These are phyloP conservation scores for Tetheella fluctuosa DNA, from an alignment of 2,888 invertebrate species.

Conservation along the genomic window DNA sequence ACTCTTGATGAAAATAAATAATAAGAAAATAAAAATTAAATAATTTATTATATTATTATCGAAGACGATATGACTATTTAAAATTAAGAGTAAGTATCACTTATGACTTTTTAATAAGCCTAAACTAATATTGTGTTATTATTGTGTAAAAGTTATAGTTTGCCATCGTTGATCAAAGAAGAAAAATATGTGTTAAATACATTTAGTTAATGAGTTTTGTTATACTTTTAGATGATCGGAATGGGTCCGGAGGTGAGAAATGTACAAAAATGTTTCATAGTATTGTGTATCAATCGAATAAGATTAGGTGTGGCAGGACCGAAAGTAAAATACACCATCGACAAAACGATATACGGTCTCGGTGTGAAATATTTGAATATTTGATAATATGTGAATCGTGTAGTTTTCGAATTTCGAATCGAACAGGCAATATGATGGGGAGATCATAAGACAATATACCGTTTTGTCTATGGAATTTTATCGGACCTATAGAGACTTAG, in stretches of 20 bases:
- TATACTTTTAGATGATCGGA: slow-evolving; percentile 72
- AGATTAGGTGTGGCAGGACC: slow-evolving; percentile 67
- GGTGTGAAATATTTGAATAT: no score
- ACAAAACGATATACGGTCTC: slow-evolving; percentile 3
- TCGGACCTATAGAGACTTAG: slow-evolving; percentile 56
- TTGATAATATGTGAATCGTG: not conserved
- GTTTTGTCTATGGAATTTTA: slow-evolving; percentile 2
- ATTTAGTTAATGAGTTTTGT: slow-evolving; percentile 81
- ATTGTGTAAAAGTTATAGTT: slow-evolving; percentile 78
- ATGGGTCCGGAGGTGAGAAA: slow-evolving; percentile 58
- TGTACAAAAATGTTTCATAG: slow-evolving; percentile 81
- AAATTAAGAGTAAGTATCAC: slow-evolving; percentile 52
- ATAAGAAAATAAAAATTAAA: slow-evolving; percentile 54
- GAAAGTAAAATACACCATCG: slow-evolving; percentile 18
- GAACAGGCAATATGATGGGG: not conserved
- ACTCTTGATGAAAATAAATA: slow-evolving; percentile 47
- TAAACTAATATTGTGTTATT: slow-evolving; percentile 79
- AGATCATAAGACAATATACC: not conserved
- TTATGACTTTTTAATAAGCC: slow-evolving; percentile 60
- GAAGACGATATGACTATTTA: slow-evolving; percentile 23
- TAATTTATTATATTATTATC: slow-evolving; percentile 55
- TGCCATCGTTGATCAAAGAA: slow-evolving; percentile 82
- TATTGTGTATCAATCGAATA: slow-evolving; percentile 78
- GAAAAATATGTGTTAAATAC: slow-evolving; percentile 75
- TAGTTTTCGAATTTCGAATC: not conserved